Conservation (phyloP, 64 coral and sea anemone genomes). For the Montipora sp. region DNA sequence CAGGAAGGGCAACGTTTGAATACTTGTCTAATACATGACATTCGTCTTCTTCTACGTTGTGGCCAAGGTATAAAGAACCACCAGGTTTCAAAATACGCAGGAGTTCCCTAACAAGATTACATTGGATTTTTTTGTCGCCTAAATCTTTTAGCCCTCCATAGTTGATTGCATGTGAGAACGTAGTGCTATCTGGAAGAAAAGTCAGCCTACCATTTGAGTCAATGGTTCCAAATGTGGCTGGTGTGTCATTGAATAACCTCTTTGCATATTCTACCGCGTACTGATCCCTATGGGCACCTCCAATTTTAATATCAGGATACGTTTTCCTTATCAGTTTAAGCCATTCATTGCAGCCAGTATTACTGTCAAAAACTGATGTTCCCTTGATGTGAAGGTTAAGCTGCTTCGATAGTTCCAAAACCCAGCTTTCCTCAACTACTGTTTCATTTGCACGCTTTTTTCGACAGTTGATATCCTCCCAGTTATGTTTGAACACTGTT, state of each 20-base stretch:
- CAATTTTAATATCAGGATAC: slow-evolving; percentile 69
- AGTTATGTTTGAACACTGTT: slow-evolving; percentile 86
- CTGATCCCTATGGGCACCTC: slow-evolving; percentile 68
- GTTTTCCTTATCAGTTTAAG: slow-evolving; percentile 56
- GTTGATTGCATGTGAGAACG: slow-evolving; percentile 78
- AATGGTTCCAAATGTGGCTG: slow-evolving; percentile 56
- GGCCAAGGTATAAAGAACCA: slow-evolving; percentile 81
- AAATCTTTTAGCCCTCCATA: slow-evolving; percentile 84
- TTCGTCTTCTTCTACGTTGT: slow-evolving; percentile 77
- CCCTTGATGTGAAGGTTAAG: slow-evolving; percentile 62
- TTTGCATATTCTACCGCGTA: slow-evolving; percentile 93
- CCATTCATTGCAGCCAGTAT: slow-evolving; percentile 91
- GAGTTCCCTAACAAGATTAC: slow-evolving; percentile 74
- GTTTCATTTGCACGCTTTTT: slow-evolving; percentile 66
- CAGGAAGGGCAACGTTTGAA: slow-evolving; percentile 22
- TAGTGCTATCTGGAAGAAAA: background rate
- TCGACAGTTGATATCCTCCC: slow-evolving; percentile 83
- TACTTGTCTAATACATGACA: slow-evolving; percentile 62
- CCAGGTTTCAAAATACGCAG: slow-evolving; percentile 78
- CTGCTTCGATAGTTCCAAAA: slow-evolving; percentile 67
- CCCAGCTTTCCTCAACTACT: slow-evolving; percentile 58
- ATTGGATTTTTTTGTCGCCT: slow-evolving; percentile 45
- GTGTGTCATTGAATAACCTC: slow-evolving; percentile 77
- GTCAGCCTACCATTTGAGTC: background rate
- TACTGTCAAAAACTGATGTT: slow-evolving; percentile 84